Evolutionary conservation across 2,113 vertebrate genomes (phyloP).

Genomic region (Tragelaphus scriptus): DNA sequence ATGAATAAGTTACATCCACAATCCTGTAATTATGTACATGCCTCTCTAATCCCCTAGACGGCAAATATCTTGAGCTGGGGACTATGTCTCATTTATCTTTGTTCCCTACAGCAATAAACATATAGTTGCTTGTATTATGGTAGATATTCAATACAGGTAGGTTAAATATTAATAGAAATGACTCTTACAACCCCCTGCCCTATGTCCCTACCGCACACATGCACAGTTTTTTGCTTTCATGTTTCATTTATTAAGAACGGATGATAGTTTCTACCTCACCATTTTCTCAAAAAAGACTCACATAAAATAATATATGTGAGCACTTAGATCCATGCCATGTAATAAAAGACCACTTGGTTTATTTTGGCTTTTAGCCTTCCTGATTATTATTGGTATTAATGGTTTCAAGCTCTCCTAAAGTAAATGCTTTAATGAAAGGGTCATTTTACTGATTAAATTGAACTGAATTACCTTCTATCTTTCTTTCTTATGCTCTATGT

Average conservation of each 20-base stretch:
- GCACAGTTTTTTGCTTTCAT: neutral
- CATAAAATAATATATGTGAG: neutral
- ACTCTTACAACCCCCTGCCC: accelerated
- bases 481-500: neutral
- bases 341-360: neutral
- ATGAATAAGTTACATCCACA: constrained; percentile 22
- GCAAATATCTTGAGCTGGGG: neutral
- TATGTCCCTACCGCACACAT: too few species aligned
- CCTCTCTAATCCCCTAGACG: neutral
- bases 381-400: neutral
- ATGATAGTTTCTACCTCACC: neutral
- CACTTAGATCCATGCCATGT: neutral
- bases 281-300: neutral
- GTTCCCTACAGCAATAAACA: neutral
- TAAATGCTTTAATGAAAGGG: neutral
- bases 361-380: neutral
- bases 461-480: neutral
- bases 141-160: neutral
- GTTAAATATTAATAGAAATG: neutral
- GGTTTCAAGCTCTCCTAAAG: neutral
- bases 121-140: neutral
- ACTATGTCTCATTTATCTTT: neutral
- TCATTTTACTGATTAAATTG: neutral
- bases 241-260: neutral
- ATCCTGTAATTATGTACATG: neutral